phyloP scores from a whole-genome alignment of 2,797 vertebrate species.

The Falco cherrug region DNA sequence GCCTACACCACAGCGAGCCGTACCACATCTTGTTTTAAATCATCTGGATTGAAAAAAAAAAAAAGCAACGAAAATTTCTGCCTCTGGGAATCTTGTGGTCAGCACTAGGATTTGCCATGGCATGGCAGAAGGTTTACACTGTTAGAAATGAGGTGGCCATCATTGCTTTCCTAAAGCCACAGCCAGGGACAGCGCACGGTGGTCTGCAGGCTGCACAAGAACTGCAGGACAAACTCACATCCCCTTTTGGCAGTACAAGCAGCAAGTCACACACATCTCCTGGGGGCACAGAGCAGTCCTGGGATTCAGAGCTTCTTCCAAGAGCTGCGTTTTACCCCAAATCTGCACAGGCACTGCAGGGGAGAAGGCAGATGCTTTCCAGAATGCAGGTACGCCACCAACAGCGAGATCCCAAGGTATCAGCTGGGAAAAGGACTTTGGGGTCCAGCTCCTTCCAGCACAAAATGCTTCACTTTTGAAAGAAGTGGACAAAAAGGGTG shows the following conservation, averaged over 20 bases:
- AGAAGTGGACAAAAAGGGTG: not conserved
- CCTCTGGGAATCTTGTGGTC: not conserved
- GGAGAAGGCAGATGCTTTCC: not conserved
- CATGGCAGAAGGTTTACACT: not conserved
- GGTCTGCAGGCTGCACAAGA: accelerated
- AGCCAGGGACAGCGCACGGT: accelerated
- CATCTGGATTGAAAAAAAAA: not conserved
- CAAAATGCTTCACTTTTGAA: not conserved
- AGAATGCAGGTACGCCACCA: accelerated
- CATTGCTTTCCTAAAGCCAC: not conserved
- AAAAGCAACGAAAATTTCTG: not conserved
- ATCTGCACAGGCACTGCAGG: not conserved
- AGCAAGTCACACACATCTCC: not conserved
- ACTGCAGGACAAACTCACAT: not conserved
- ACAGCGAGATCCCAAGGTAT: not conserved
- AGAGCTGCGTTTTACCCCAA: not conserved
- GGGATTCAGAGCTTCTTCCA: too few species aligned
- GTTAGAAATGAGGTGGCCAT: not conserved
- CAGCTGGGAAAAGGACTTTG: not conserved
- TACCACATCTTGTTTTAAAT: not conserved
- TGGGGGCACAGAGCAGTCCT: not conserved
- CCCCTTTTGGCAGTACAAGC: accelerated
- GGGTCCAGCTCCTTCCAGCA: not conserved
- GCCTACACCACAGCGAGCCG: not conserved
- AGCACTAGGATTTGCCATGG: accelerated